Percentiles rank a stretch among this genome's conserved stretches.
These are phyloP conservation scores for Pangasius mekongensis DNA, from an alignment of 2,797 vertebrate species.

Conservation along the genomic window DNA sequence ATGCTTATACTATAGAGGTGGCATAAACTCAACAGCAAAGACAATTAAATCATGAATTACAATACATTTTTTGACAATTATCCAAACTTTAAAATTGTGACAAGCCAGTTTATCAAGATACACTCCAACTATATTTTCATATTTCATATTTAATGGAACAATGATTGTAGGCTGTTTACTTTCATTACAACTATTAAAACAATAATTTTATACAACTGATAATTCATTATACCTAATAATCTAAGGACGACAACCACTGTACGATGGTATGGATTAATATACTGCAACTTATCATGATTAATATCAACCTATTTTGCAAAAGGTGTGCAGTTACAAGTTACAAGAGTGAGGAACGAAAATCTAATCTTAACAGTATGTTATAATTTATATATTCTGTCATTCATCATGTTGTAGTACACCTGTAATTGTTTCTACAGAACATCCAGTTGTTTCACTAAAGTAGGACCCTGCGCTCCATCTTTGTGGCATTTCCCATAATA, in stretches of 20 bases:
- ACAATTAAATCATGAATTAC: background rate
- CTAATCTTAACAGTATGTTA: background rate
- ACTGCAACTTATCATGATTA: background rate
- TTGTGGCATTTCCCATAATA: slow-evolving; percentile 22
- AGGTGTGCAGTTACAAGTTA: background rate
- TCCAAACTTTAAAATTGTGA: background rate
- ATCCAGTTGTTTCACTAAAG: slow-evolving; percentile 9
- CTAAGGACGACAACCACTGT: background rate
- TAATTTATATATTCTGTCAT: background rate
- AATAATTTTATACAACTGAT: background rate
- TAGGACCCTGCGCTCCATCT: background rate
- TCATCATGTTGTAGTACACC: background rate
- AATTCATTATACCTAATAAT: background rate
- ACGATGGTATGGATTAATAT: background rate
- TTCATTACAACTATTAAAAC: background rate
- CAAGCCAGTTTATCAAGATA: background rate
- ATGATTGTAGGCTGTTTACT: background rate
- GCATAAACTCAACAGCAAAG: background rate
- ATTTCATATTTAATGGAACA: background rate
- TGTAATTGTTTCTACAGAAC: background rate
- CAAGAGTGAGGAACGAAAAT: background rate
- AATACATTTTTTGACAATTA: background rate
- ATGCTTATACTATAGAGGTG: background rate
- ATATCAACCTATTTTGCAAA: background rate
- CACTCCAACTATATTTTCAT: background rate